phyloP scores from a whole-genome alignment of 1,140 invertebrate species.

The Eumaeus atala region DNA sequence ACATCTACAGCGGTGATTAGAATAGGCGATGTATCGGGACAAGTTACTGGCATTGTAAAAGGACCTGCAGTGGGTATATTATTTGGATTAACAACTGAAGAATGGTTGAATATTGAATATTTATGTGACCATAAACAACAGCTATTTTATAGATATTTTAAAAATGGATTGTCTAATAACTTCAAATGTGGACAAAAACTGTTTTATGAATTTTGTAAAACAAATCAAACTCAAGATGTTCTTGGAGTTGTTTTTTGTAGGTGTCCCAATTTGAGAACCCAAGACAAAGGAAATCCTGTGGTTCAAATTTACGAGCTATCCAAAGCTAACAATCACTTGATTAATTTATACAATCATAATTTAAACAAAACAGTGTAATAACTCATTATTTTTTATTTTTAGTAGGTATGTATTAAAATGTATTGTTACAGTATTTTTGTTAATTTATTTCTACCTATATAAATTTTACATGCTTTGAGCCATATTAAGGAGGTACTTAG shows the following conservation, averaged over 20 bases:
- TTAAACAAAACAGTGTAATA: conserved; percentile 20
- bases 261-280: conserved; percentile 46
- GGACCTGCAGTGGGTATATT: conserved; percentile 42
- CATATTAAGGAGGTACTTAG: too few species aligned
- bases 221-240: conserved; percentile 43
- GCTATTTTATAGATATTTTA: conserved; percentile 62
- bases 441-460: not conserved
- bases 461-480: too few species aligned
- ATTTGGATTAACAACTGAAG: conserved; percentile 43
- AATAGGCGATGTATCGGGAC: conserved; percentile 47
- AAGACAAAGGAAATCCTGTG: conserved; percentile 46
- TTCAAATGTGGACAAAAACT: conserved; percentile 54
- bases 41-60: conserved; percentile 50
- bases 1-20: conserved; percentile 45
- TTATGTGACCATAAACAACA: conserved; percentile 41
- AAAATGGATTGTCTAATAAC: conserved; percentile 44
- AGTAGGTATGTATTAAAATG: not conserved
- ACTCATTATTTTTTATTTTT: not conserved
- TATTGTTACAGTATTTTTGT: not conserved
- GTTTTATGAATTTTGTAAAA: conserved; percentile 61
- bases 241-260: conserved; percentile 45
- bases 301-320: conserved; percentile 45
- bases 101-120: conserved; percentile 58
- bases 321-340: conserved; percentile 37
- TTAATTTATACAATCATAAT: conserved; percentile 45